Evolutionary conservation across 2,113 vertebrate genomes (phyloP).

Genomic region (Gobius niger): DNA sequence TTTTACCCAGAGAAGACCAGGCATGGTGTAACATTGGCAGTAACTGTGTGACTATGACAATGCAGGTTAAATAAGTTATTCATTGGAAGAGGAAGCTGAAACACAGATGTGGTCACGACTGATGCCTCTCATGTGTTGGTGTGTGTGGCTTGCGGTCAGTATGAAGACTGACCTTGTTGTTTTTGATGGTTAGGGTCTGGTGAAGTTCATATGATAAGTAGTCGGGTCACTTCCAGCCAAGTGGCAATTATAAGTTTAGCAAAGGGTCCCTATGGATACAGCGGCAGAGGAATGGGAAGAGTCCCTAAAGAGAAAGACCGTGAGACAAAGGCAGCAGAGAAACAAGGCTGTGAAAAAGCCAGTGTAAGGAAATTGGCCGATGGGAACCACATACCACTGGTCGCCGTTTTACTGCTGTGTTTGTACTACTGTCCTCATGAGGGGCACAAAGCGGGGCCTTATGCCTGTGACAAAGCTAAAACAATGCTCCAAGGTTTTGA

Average conservation of each 20-base stretch:
- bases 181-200: neutral
- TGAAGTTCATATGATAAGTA: neutral
- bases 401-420: slow-evolving; percentile 17
- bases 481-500: neutral
- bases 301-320: slow-evolving; percentile 32
- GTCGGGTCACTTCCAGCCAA: slow-evolving; percentile 9
- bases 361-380: slow-evolving; percentile 37
- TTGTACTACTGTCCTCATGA: slow-evolving; percentile 15
- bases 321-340: slow-evolving; percentile 43
- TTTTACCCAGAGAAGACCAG: neutral
- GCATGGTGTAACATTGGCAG: neutral
- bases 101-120: neutral
- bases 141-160: neutral
- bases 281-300: slow-evolving; percentile 42
- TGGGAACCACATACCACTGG: slow-evolving; percentile 18
- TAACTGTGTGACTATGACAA: neutral
- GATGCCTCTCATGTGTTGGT: neutral
- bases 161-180: neutral
- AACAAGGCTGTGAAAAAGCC: slow-evolving; percentile 28
- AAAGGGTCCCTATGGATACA: slow-evolving; percentile 37
- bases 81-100: neutral
- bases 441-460: neutral
- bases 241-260: slow-evolving; percentile 19
- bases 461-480: neutral
- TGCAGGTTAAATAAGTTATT: neutral